phyloP scores from a whole-genome alignment of 2,113 vertebrate genomes.

The Mobula birostris region DNA sequence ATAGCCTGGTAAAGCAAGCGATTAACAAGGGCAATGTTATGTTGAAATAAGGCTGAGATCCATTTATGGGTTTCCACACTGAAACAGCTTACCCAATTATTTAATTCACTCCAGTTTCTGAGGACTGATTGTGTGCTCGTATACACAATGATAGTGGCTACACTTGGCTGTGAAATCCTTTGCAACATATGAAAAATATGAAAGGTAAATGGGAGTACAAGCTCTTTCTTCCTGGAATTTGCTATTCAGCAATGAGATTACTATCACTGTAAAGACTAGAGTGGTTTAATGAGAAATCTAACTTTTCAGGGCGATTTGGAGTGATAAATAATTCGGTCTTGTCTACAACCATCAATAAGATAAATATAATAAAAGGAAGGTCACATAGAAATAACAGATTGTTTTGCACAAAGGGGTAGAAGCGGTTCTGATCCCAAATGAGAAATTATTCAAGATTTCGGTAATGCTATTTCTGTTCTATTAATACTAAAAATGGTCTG shows the following conservation, averaged over 20 bases:
- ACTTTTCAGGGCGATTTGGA: neutral
- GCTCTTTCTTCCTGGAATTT: neutral
- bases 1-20: too few species aligned
- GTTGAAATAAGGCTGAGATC: neutral
- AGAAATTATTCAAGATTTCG: neutral
- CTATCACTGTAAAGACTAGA: neutral
- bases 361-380: neutral
- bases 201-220: neutral
- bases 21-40: too few species aligned
- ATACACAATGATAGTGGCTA: neutral
- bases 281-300: neutral
- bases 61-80: neutral
- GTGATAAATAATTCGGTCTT: neutral
- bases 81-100: neutral
- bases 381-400: neutral
- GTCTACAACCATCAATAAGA: neutral
- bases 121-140: neutral
- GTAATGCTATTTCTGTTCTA: neutral
- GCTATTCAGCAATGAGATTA: neutral
- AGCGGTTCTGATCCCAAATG: neutral
- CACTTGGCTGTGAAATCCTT: neutral
- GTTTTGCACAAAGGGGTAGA: neutral
- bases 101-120: neutral
- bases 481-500: neutral
- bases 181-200: neutral